phyloP scores from a whole-genome alignment of 2,888 invertebrate species.

The Eristalis intricaria region DNA sequence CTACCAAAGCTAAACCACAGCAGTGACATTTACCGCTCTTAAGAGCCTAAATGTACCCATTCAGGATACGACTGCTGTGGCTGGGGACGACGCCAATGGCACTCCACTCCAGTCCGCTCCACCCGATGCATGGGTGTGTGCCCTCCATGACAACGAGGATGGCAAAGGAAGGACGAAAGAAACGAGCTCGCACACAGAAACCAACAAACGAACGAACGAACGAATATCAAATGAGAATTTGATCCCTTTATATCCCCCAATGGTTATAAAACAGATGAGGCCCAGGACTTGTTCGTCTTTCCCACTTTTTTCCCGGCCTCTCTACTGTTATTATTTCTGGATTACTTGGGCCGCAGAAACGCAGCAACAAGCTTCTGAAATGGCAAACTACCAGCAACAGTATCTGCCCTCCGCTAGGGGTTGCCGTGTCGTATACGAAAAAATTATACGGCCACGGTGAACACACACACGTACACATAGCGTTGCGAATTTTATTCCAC shows the following conservation, averaged over 20 bases:
- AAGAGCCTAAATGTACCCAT: constrained; percentile 69
- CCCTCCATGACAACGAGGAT: neutral
- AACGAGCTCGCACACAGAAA: neutral
- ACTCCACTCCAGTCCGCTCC: constrained; percentile 1
- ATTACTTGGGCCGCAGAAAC: constrained; percentile 66
- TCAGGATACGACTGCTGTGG: constrained; percentile 59
- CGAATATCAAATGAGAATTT: constrained; percentile 72
- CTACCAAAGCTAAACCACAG: constrained; percentile 64
- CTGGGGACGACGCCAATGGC: constrained; percentile 55
- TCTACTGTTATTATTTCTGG: constrained; percentile 65
- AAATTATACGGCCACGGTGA: constrained; percentile 1
- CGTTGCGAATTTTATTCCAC: constrained; percentile 50
- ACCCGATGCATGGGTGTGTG: neutral
- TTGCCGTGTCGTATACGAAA: constrained; percentile 10
- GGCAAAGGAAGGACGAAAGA: neutral
- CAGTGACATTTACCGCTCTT: constrained; percentile 71
- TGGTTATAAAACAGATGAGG: constrained; percentile 72
- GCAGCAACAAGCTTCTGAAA: constrained; percentile 67
- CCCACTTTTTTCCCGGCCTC: constrained; percentile 40
- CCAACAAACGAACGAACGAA: constrained; percentile 26
- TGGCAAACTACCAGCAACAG: constrained; percentile 61
- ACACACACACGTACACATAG: neutral
- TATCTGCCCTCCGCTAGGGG: constrained; percentile 43
- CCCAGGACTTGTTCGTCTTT: constrained; percentile 65
- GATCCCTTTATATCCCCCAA: constrained; percentile 72